Evolutionary conservation across 2,797 vertebrate genomes (phyloP).

Genomic region (Margarornis squamiger): DNA sequence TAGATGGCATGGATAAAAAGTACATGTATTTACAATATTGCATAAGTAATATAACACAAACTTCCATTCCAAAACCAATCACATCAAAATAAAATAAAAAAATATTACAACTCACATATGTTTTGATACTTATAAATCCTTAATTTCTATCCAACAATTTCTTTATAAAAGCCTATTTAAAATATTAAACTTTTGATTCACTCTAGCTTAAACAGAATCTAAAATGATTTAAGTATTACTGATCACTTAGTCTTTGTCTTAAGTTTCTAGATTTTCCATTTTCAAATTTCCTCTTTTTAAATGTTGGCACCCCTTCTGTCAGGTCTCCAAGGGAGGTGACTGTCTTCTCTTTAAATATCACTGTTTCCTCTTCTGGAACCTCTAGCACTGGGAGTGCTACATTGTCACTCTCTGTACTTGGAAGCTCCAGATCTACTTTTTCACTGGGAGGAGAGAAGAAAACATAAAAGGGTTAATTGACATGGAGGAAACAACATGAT

Average conservation of each 20-base stretch:
- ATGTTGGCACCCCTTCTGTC: slow-evolving; percentile 76
- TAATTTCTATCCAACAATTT: slow-evolving; percentile 46
- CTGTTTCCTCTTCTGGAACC: slow-evolving; percentile 76
- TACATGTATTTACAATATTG: slow-evolving; percentile 70
- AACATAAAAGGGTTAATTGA: background rate
- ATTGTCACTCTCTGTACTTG: slow-evolving; percentile 75
- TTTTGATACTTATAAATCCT: slow-evolving; percentile 65
- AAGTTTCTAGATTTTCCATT: slow-evolving; percentile 91
- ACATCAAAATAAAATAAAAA: slow-evolving; percentile 62
- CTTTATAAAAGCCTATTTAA: slow-evolving; percentile 53
- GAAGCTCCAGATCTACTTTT: slow-evolving; percentile 89
- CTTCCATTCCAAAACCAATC: slow-evolving; percentile 63
- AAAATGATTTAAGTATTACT: slow-evolving; percentile 64
- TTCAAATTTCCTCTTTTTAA: slow-evolving; percentile 91
- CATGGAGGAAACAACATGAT: background rate
- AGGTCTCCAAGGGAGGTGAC: slow-evolving; percentile 89
- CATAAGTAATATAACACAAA: slow-evolving; percentile 61
- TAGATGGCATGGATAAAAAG: slow-evolving; percentile 45
- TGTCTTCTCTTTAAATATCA: slow-evolving; percentile 91
- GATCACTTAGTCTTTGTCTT: slow-evolving; percentile 86
- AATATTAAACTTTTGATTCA: slow-evolving; percentile 40
- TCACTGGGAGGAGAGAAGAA: slow-evolving; percentile 73
- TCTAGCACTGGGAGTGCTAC: slow-evolving; percentile 54
- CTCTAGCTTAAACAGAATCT: slow-evolving; percentile 8
- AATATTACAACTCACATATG: slow-evolving; percentile 64